Conservation (phyloP, 2,113 vertebrate species). For the Mohoua ochrocephala region DNA sequence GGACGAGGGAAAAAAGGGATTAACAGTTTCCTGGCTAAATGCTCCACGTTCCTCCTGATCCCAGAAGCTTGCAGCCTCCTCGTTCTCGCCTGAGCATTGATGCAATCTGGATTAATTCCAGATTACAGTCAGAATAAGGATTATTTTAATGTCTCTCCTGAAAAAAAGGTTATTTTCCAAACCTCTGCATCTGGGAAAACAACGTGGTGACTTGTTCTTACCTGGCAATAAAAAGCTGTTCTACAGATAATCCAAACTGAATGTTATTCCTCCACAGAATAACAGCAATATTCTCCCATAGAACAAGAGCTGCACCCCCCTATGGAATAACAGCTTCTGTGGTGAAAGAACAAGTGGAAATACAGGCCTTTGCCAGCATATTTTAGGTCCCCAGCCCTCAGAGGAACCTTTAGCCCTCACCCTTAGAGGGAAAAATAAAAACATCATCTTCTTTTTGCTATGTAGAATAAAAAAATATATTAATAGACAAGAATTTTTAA, state of each 20-base stretch:
- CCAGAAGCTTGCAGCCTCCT: not conserved
- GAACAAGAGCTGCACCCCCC: not conserved
- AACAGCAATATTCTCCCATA: not conserved
- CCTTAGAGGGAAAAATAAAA: not conserved
- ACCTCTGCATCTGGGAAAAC: not conserved
- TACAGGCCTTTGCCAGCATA: fast-evolving
- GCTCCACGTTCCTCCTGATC: not conserved
- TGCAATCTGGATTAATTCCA: not conserved
- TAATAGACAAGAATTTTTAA: not conserved
- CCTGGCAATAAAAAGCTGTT: not conserved
- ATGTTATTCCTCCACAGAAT: not conserved
- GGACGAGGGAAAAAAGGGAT: not conserved
- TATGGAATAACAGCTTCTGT: not conserved
- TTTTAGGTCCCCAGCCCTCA: not conserved
- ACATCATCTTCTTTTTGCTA: not conserved
- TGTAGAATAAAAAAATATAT: not conserved
- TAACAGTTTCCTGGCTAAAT: not conserved
- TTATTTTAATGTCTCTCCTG: not conserved
- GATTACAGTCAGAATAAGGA: not conserved
- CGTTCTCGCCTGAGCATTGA: not conserved
- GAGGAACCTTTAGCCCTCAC: not conserved
- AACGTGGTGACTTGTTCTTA: not conserved
- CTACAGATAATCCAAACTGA: not conserved
- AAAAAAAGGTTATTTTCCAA: not conserved
- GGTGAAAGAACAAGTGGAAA: not conserved